Evolutionary conservation across 1,140 invertebrate species (phyloP).

Genomic region (Ephestia elutella): DNA sequence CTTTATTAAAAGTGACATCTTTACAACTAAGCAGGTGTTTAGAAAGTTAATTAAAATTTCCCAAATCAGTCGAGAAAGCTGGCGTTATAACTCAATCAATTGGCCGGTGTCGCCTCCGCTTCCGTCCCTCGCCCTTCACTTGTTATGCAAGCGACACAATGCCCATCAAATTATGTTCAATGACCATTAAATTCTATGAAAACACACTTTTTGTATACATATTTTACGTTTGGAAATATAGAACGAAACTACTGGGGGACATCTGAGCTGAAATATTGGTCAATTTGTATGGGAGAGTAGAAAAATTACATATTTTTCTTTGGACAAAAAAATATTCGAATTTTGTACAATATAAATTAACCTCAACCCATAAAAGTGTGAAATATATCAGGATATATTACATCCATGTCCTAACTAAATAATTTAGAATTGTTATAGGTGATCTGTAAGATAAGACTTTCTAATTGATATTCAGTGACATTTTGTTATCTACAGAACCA

Average conservation of each 20-base stretch:
- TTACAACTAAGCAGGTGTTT: background rate
- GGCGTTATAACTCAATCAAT: background rate
- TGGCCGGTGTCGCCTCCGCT: background rate
- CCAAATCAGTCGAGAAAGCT: background rate
- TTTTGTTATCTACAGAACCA: background rate
- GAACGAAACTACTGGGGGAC: too few species aligned
- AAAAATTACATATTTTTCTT: too few species aligned
- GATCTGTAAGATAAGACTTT: too few species aligned
- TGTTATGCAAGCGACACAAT: background rate
- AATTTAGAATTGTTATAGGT: too few species aligned
- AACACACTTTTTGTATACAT: background rate
- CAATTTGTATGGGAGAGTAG: too few species aligned
- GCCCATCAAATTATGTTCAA: background rate
- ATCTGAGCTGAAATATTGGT: background rate
- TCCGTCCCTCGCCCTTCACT: slow-evolving; percentile 1
- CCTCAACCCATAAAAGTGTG: too few species aligned
- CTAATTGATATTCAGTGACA: background rate
- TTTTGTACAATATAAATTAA: too few species aligned
- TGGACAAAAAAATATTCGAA: too few species aligned
- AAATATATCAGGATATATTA: too few species aligned
- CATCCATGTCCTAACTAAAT: too few species aligned
- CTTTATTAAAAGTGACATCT: background rate
- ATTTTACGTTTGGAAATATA: background rate
- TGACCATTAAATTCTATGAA: background rate
- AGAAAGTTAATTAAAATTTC: slow-evolving; percentile 4